Evolutionary conservation across 2,113 vertebrate species (phyloP).

Genomic region (Falco punctatus): DNA sequence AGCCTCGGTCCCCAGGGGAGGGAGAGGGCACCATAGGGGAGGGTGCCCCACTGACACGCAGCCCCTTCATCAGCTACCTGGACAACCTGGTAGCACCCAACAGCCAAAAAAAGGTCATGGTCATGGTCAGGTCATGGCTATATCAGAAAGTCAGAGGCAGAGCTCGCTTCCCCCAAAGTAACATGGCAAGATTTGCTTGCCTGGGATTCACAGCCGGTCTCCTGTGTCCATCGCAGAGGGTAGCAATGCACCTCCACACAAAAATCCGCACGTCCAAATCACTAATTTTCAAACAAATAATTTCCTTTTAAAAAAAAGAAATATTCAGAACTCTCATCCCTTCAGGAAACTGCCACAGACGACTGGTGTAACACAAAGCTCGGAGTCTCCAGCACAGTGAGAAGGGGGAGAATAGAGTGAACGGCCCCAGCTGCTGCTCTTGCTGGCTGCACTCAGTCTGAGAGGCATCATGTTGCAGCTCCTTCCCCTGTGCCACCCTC

Average conservation of each 20-base stretch:
- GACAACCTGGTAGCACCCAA: background rate
- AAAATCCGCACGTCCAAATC: background rate
- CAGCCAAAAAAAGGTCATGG: background rate
- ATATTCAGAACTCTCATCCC: background rate
- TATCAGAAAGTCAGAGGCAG: background rate
- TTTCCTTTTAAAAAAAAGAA: background rate
- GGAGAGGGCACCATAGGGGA: background rate
- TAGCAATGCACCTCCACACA: background rate
- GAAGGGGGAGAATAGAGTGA: constrained; percentile 2
- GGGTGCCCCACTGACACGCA: background rate
- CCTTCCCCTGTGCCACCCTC: background rate
- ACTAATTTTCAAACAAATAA: background rate
- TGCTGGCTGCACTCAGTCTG: background rate
- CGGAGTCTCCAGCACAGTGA: background rate
- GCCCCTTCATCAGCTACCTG: background rate
- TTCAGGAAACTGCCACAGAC: constrained; percentile 6
- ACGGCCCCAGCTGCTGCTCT: constrained; percentile 5
- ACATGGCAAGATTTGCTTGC: no score
- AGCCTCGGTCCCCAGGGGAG: background rate
- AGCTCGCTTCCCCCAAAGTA: background rate
- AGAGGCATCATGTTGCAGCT: constrained; percentile 51
- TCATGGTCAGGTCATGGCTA: background rate
- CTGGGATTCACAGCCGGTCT: background rate
- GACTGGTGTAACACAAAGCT: constrained; percentile 17
- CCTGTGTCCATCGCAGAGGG: background rate